Base-by-base conservation (phyloP, 2,888 invertebrate genomes). In the Lordiphosa andalusiaca region DNA sequence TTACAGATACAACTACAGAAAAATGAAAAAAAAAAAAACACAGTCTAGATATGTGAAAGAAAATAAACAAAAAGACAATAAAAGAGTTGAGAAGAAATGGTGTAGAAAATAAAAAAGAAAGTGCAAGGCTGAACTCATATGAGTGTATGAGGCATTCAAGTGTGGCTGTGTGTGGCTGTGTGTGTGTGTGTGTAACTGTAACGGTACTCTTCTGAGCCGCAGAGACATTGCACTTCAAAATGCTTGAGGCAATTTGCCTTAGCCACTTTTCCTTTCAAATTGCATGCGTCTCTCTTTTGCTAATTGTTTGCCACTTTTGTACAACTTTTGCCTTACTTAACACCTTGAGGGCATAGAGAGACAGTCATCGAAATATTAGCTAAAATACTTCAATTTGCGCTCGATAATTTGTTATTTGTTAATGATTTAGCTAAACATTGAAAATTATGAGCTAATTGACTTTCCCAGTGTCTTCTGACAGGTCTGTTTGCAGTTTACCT, bases 51-150 rank as follows among this genome's bases (percentile, higher is more conserved):
- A 30, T 21, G 10, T 12, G 38, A 23, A 40, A 50, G 9, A 37
- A 37, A 16, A 19, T 35, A 50, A 40, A 56, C 37, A 36, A 1
- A 53, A 13, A 36, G 35, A 46, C 37, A 65, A 56, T 49, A 37
- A 57, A 42, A 65, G 50, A 12, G 23, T 25, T 16, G 39, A 39
- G 50, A 19, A 71, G 78, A 81, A 73, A 77, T 64, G 73, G 42
- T 50, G 71, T 59, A 60, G 71, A 67, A 72, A 77, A 60, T 19
- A 53, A 78, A 73, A 73, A 80, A 75, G 75, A 75, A 75, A 75
- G 75, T 82, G 75, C 73, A 77, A 56, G 57, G 69, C 58, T 52
- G 58, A 58, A 66, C 47, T 64, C 33, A 39, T 13, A 25, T 12
- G 21, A 33, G 41, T 21, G 10, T 7, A 23, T 9, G 12, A 23